phyloP scores from a whole-genome alignment of 1,140 invertebrate genomes.

The Drosophila sechellia region DNA sequence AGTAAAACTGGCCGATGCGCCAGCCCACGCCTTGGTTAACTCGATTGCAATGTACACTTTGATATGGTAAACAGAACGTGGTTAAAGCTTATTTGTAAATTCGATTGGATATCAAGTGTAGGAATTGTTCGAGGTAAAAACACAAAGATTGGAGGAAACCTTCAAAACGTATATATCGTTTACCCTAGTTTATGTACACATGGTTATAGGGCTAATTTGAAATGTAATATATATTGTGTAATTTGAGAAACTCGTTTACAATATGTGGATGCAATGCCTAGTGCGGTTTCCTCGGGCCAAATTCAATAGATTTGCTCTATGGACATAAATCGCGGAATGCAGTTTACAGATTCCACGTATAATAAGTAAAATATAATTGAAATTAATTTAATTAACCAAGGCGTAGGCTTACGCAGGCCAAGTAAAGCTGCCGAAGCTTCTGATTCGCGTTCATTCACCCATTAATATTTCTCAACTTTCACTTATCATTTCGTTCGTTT shows the following conservation, averaged over 20 bases:
- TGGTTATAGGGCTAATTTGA: too few relatives aligned
- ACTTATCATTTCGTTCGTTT: conserved; percentile 8
- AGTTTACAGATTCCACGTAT: not conserved
- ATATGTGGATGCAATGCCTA: not conserved
- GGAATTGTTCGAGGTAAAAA: not conserved
- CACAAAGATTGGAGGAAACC: not conserved
- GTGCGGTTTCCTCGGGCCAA: too few relatives aligned
- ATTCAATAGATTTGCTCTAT: not conserved
- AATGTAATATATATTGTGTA: not conserved
- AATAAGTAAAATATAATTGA: not conserved
- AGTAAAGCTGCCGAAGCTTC: conserved; percentile 11
- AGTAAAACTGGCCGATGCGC: conserved; percentile 17
- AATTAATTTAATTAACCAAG: conserved; percentile 20
- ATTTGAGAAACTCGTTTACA: not conserved
- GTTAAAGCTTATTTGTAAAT: conserved; percentile 9
- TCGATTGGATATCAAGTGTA: conserved; percentile 1
- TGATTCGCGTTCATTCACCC: conserved; percentile 12
- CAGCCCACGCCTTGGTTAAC: conserved; percentile 19
- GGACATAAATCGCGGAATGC: not conserved
- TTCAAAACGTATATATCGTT: conserved; percentile 1
- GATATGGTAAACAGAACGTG: not conserved
- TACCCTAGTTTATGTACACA: conserved; percentile 16
- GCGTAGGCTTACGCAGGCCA: not conserved
- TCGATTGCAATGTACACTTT: conserved; percentile 19
- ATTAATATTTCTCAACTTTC: conserved; percentile 13